Percentiles rank a stretch among this genome's conserved stretches.
Conservation (phyloP, 2,888 invertebrate genomes). For the Tillus elongatus region DNA sequence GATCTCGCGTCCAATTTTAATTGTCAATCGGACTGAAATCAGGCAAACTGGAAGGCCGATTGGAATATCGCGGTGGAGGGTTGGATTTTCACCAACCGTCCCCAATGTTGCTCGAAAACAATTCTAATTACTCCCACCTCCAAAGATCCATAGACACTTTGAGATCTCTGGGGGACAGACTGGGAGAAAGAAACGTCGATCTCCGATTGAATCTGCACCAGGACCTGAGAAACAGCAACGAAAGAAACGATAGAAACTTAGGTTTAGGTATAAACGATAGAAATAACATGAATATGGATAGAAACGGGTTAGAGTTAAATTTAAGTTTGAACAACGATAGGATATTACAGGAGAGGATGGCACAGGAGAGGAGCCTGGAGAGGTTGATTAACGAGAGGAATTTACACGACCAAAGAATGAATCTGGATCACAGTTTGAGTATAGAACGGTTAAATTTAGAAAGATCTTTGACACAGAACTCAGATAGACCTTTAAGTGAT, state of each 20-base stretch:
- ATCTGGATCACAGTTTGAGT: conserved; percentile 31
- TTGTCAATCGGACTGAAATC: too few relatives aligned
- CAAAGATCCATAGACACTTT: conserved; percentile 41
- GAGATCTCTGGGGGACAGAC: conserved; percentile 38
- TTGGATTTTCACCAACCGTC: conserved; percentile 40
- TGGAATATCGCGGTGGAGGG: conserved; percentile 40
- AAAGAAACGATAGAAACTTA: not conserved
- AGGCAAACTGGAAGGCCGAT: conserved; percentile 38
- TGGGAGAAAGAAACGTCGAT: conserved; percentile 40
- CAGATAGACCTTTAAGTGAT: conserved; percentile 23
- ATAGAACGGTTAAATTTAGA: conserved; percentile 35
- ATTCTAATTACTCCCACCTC: conserved; percentile 37
- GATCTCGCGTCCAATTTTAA: too few relatives aligned
- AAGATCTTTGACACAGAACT: conserved; percentile 31
- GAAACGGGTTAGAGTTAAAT: conserved; percentile 35
- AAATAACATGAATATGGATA: conserved; percentile 18
- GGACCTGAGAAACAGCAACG: conserved; percentile 25
- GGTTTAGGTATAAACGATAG: conserved; percentile 20
- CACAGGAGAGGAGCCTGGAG: conserved; percentile 35
- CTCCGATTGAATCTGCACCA: conserved; percentile 36
- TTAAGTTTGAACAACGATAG: conserved; percentile 33
- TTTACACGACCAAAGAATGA: conserved; percentile 22
- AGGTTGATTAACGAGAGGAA: conserved; percentile 34
- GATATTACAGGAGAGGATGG: conserved; percentile 32
- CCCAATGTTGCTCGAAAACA: conserved; percentile 36